Evolutionary conservation across 1,140 invertebrate species (phyloP).

Genomic region (Drosophila arizonae): DNA sequence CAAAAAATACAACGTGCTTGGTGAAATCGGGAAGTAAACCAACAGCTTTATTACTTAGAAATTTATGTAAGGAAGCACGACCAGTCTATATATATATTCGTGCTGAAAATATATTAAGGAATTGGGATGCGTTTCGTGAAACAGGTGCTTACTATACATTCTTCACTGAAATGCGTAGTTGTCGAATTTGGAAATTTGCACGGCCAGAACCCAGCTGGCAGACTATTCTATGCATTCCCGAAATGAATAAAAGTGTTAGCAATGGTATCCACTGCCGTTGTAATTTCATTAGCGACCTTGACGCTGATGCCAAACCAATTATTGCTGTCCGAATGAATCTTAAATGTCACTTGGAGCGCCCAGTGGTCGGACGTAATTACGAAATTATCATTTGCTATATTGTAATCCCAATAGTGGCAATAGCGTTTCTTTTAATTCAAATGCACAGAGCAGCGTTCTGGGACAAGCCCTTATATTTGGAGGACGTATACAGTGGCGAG

Average conservation of each 20-base stretch:
- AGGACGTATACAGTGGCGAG: neutral
- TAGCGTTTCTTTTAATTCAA: conserved; percentile 10
- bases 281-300: conserved; percentile 43
- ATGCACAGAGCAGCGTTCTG: conserved; percentile 1
- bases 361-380: conserved; percentile 25
- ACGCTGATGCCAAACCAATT: conserved; percentile 41
- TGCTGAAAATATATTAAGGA: conserved; percentile 10
- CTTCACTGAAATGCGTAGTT: conserved; percentile 37
- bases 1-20: conserved; percentile 9
- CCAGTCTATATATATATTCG: conserved; percentile 41
- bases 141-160: conserved; percentile 37
- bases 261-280: conserved; percentile 43
- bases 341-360: conserved; percentile 45
- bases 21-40: conserved; percentile 7
- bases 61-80: conserved; percentile 22
- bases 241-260: conserved; percentile 39
- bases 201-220: conserved; percentile 47
- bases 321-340: conserved; percentile 36
- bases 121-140: conserved; percentile 3
- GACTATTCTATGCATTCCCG: conserved; percentile 34
- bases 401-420: neutral
- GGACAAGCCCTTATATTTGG: conserved; percentile 35
- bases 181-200: conserved; percentile 40
- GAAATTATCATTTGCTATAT: conserved; percentile 28
- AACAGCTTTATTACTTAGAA: conserved; percentile 29